Conservation (phyloP, 2,888 invertebrate species). For the Metellina segmentata region DNA sequence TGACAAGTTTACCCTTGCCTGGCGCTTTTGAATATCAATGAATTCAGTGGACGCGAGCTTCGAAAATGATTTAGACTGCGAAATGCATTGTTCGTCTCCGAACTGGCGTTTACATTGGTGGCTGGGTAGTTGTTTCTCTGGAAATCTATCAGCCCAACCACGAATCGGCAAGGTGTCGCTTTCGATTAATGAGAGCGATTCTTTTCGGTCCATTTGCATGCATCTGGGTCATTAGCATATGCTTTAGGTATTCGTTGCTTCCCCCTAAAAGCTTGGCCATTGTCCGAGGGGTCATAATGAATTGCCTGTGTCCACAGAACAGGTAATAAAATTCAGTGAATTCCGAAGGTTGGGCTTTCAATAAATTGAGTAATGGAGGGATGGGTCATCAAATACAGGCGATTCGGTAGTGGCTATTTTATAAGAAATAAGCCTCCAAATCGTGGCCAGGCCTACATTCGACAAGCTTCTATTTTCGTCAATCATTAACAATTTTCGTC, state of each 20-base stretch:
- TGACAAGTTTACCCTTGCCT: background rate
- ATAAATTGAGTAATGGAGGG: too few relatives aligned
- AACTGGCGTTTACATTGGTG: background rate
- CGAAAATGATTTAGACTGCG: background rate
- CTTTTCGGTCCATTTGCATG: background rate
- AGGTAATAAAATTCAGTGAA: too few relatives aligned
- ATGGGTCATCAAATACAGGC: too few relatives aligned
- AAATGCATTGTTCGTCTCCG: background rate
- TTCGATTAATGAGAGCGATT: background rate
- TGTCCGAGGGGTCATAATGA: background rate
- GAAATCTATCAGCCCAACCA: background rate
- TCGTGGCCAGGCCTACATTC: too few relatives aligned
- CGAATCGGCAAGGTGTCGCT: background rate
- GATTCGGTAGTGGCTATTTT: too few relatives aligned
- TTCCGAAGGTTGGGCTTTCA: too few relatives aligned
- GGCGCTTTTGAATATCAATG: background rate
- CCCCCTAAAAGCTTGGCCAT: background rate
- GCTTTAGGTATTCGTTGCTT: too few relatives aligned
- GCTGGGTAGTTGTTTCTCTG: background rate
- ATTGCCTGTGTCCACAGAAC: background rate
- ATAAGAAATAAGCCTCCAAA: too few relatives aligned
- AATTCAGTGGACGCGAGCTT: background rate
- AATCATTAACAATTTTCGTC: too few relatives aligned
- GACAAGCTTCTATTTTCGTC: too few relatives aligned
- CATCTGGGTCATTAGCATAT: background rate